These are phyloP conservation scores for Carollia perspicillata DNA, from an alignment of 2,113 vertebrate genomes.

Conservation along the genomic window DNA sequence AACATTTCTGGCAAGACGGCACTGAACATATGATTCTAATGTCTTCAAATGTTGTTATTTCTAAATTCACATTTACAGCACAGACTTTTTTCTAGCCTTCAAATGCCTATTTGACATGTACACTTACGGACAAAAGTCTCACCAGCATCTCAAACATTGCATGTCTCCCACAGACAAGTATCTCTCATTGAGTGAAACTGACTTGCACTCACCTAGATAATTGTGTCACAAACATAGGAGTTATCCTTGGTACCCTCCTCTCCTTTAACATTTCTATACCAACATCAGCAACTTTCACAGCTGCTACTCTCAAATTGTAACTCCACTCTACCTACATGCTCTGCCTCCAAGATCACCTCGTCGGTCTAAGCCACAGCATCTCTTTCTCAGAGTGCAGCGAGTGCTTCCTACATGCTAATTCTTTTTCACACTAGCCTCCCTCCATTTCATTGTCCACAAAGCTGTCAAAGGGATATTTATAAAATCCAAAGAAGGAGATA, in stretches of 20 bases:
- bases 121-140: background rate
- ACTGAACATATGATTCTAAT: background rate
- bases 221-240: background rate
- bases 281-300: background rate
- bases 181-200: background rate
- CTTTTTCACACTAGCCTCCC: background rate
- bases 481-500: background rate
- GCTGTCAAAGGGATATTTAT: background rate
- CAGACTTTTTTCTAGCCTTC: background rate
- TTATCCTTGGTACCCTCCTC: too few species aligned
- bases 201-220: background rate
- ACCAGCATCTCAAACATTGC: background rate
- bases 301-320: background rate
- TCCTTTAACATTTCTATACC: background rate
- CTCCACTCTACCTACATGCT: background rate
- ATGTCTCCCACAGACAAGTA: background rate
- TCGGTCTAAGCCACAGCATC: background rate
- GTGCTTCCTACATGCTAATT: background rate
- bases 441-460: background rate
- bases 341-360: fast-evolving
- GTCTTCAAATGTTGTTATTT: background rate
- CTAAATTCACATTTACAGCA: background rate
- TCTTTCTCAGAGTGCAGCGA: background rate
- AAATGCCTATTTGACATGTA: background rate
- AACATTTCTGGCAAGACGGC: background rate